These are phyloP conservation scores for Halictus quadricinctus DNA, from an alignment of 2,888 invertebrate species.

Conservation along the genomic window DNA sequence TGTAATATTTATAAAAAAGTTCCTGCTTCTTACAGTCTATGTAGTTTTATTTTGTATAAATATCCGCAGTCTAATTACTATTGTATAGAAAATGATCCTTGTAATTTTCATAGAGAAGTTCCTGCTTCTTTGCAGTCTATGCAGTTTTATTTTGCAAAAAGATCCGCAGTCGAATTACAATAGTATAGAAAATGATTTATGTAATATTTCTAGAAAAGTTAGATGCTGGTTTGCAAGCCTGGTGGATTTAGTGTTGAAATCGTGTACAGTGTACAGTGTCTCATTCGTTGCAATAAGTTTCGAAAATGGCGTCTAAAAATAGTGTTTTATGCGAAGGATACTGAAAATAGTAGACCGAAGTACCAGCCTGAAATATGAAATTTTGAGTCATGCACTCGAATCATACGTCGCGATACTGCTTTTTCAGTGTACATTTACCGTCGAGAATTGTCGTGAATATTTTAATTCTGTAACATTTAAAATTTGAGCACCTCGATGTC, in stretches of 20 bases:
- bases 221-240: no score
- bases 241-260: not conserved
- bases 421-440: not conserved
- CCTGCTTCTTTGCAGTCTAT: no score
- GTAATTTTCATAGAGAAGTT: no score
- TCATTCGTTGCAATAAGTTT: not conserved
- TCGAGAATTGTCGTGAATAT: not conserved
- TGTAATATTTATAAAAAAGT: no score
- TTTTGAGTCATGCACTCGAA: not conserved
- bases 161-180: no score
- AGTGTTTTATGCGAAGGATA: slow-evolving; percentile 1
- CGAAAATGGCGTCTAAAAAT: not conserved
- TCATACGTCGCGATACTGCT: not conserved
- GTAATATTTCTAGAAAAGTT: no score
- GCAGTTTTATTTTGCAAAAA: no score
- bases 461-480: not conserved
- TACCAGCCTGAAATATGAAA: not conserved
- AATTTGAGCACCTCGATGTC: not conserved
- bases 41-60: no score
- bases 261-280: not conserved
- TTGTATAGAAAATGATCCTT: no score
- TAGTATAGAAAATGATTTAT: not conserved
- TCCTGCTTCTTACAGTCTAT: no score
- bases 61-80: no score
- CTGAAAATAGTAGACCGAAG: not conserved